Evolutionary conservation across 2,888 invertebrate species (phyloP).

Genomic region (Caenorhabditis sp.): DNA sequence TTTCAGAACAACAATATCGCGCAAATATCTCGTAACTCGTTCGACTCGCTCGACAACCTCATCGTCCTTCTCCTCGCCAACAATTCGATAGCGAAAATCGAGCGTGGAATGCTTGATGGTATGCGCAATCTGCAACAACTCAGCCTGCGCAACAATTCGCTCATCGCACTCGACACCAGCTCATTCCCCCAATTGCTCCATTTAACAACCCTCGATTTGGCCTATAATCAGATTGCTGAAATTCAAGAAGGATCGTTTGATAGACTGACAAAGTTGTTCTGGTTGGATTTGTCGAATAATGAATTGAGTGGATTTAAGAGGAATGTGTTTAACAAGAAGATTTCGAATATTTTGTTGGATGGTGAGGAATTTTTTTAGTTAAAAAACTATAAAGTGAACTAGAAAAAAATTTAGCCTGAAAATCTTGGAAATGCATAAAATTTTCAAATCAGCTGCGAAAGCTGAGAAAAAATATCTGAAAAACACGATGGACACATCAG

Average conservation of each 20-base stretch:
- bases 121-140: slow-evolving; percentile 77
- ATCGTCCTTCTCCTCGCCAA: slow-evolving; percentile 81
- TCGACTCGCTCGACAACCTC: slow-evolving; percentile 76
- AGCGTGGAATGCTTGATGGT: slow-evolving; percentile 73
- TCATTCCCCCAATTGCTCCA: slow-evolving; percentile 59
- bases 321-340: slow-evolving; percentile 57
- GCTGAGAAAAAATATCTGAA: no score
- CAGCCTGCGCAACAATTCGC: slow-evolving; percentile 59
- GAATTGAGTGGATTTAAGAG: slow-evolving; percentile 50
- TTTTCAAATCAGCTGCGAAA: no score
- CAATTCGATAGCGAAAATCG: slow-evolving; percentile 82
- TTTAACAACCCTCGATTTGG: slow-evolving; percentile 63
- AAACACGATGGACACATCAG: no score
- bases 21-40: slow-evolving; percentile 67
- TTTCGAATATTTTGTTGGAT: slow-evolving; percentile 65
- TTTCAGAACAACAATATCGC: slow-evolving; percentile 71
- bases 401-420: no score
- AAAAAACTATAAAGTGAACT: no score
- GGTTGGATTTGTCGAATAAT: slow-evolving; percentile 69
- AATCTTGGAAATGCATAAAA: no score
- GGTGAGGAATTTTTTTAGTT: slow-evolving; percentile 34
- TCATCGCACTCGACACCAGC: slow-evolving; percentile 44
- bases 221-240: slow-evolving; percentile 80
- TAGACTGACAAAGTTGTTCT: slow-evolving; percentile 56
- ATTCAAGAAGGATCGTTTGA: slow-evolving; percentile 76